A percentile compares a stretch with the other conserved stretches of the same genome.
These are phyloP conservation scores for Chlamydotis undulata DNA, from an alignment of 2,113 vertebrate species.

Conservation along the genomic window DNA sequence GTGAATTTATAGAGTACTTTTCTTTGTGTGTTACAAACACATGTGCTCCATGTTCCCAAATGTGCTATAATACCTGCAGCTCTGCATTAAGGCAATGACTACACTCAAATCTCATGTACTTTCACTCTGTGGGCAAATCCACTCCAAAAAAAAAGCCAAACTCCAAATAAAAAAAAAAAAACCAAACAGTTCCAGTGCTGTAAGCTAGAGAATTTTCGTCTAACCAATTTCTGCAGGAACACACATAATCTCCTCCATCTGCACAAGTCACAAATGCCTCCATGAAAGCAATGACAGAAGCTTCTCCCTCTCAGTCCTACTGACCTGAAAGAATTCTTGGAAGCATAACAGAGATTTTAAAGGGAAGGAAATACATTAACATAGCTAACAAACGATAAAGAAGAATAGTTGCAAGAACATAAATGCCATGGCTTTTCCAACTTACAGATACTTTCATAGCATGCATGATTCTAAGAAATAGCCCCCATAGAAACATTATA, in stretches of 20 bases:
- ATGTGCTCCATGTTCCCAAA: neutral
- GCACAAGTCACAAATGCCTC: neutral
- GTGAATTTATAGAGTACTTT: neutral
- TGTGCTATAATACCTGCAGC: neutral
- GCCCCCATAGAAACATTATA: neutral
- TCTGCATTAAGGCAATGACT: neutral
- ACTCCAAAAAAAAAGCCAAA: neutral
- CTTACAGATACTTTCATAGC: neutral
- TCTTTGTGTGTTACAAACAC: neutral
- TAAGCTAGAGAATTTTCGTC: neutral
- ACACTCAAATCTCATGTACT: neutral
- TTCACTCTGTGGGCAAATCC: neutral
- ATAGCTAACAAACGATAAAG: neutral
- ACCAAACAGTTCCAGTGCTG: neutral
- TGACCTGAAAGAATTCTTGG: neutral
- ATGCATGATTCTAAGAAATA: neutral
- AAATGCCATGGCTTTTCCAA: neutral
- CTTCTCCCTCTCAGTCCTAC: neutral
- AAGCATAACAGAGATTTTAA: neutral
- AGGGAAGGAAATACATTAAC: neutral
- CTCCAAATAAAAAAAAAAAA: neutral
- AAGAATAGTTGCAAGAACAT: neutral
- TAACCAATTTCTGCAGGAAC: neutral
- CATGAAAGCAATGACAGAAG: neutral
- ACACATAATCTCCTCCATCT: neutral